Evolutionary conservation across 1,140 invertebrate genomes (phyloP).

Genomic region (Bradynema listronoti): DNA sequence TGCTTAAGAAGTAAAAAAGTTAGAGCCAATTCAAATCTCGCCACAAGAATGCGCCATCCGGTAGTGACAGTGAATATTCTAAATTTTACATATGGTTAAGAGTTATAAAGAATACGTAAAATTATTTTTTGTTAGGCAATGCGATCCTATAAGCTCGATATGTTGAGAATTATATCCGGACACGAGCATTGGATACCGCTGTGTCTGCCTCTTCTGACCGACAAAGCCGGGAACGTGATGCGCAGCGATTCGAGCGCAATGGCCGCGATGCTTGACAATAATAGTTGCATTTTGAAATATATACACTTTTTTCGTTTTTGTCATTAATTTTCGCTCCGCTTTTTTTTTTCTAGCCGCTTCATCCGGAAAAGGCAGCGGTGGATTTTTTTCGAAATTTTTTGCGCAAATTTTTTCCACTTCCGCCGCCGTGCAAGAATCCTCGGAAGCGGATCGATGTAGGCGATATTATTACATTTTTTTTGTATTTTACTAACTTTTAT

Average conservation of each 20-base stretch:
- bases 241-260: conserved; percentile 32
- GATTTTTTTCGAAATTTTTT: conserved; percentile 41
- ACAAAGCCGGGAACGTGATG: conserved; percentile 59
- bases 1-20: too few species aligned
- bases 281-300: too few species aligned
- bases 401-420: conserved; percentile 28
- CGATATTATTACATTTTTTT: not conserved
- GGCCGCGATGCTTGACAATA: too few species aligned
- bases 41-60: too few species aligned
- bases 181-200: conserved; percentile 62
- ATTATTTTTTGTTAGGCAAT: conserved; percentile 22
- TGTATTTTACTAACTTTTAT: conserved; percentile 14
- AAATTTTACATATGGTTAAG: not conserved
- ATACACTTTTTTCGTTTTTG: too few species aligned
- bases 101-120: not conserved
- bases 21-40: too few species aligned
- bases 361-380: conserved; percentile 2
- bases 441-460: conserved; percentile 41
- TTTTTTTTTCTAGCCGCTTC: not conserved
- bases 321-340: too few species aligned
- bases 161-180: conserved; percentile 60
- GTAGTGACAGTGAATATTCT: not conserved
- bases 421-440: conserved; percentile 24
- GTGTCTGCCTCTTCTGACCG: conserved; percentile 70
- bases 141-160: conserved; percentile 49